These are phyloP conservation scores for Helicolenus hilgendorfi DNA, from an alignment of 2,797 vertebrate genomes.

Conservation along the genomic window DNA sequence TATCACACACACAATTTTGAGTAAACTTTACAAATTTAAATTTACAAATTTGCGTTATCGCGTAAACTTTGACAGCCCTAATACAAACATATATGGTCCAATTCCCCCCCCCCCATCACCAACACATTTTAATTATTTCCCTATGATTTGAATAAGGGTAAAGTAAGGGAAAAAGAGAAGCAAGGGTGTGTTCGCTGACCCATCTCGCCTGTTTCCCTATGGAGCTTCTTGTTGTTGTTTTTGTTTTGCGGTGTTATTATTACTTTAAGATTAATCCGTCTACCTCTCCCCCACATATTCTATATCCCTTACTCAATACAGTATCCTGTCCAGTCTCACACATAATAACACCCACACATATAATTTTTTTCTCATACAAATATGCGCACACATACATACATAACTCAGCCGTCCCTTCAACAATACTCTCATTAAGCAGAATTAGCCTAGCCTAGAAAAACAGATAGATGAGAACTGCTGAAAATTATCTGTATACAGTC, in stretches of 20 bases:
- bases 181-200: not conserved
- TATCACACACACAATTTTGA: not conserved
- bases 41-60: too few species aligned
- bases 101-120: not conserved
- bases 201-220: too few species aligned
- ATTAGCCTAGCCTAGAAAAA: not conserved
- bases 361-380: too few species aligned
- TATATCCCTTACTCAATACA: not conserved
- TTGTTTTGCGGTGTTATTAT: not conserved
- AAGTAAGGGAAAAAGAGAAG: not conserved
- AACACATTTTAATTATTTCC: not conserved
- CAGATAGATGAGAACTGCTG: not conserved
- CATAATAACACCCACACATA: not conserved
- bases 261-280: not conserved
- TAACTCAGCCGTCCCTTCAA: not conserved
- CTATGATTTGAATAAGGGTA: not conserved
- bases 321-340: not conserved
- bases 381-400: not conserved
- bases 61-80: too few species aligned
- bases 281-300: not conserved
- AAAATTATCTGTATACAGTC: not conserved
- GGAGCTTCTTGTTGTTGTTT: not conserved
- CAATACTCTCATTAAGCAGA: not conserved
- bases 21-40: not conserved
- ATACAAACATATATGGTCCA: not conserved